Evolutionary conservation across 2,888 invertebrate species (phyloP).

Genomic region (Eubasilissa splendida): DNA sequence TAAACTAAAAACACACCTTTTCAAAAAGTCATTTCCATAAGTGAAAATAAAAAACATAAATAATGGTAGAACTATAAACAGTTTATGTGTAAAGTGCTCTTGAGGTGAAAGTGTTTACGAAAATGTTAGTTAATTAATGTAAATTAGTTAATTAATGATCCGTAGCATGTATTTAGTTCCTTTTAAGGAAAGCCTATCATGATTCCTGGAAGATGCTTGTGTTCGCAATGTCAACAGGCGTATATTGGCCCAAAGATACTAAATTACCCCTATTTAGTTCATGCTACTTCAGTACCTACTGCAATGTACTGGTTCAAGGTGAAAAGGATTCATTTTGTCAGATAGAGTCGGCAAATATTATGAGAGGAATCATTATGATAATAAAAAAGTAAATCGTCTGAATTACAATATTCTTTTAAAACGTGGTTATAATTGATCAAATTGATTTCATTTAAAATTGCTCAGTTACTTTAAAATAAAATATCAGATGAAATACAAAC

Average conservation of each 20-base stretch:
- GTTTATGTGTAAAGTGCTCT: no score
- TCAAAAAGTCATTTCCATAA: no score
- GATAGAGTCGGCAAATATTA: constrained; percentile 26
- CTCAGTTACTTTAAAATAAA: no score
- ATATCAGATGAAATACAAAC: no score
- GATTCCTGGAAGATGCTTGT: constrained; percentile 34
- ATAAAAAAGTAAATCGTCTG: neutral
- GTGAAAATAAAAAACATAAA: no score
- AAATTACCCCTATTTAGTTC: neutral
- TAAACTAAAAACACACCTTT: no score
- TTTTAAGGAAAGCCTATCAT: constrained; percentile 17
- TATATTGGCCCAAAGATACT: neutral
- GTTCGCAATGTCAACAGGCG: constrained; percentile 31
- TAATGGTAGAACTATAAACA: no score
- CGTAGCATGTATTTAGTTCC: constrained; percentile 7
- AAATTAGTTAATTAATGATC: no score
- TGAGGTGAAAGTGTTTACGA: no score
- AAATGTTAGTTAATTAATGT: no score
- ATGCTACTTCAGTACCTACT: constrained; percentile 4
- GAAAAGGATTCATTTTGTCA: constrained; percentile 31
- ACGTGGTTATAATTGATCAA: neutral
- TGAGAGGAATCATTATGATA: constrained; percentile 18
- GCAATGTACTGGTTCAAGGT: constrained; percentile 3
- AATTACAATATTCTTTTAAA: neutral
- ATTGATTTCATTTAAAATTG: no score